phyloP scores from a whole-genome alignment of 2,888 invertebrate species.

The Anthophora plumipes region DNA sequence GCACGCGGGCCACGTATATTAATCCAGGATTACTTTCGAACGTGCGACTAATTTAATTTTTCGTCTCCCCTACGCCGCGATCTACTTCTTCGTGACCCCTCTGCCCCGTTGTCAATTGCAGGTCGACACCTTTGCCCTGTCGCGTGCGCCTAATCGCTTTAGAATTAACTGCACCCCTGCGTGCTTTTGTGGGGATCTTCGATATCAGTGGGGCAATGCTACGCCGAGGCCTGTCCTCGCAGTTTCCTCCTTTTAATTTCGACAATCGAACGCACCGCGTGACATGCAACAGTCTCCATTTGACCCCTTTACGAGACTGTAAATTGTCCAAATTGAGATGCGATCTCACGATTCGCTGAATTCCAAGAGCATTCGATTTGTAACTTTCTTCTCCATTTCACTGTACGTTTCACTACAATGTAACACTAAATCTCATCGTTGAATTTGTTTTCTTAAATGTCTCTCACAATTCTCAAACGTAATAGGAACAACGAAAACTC shows the following conservation, averaged over 20 bases:
- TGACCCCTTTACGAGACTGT: not conserved
- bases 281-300: constrained; percentile 29
- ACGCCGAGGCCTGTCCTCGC: constrained; percentile 4
- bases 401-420: not conserved
- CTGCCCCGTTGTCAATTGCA: constrained; percentile 81
- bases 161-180: constrained; percentile 79
- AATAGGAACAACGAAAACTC: no score
- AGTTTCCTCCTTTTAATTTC: constrained; percentile 33
- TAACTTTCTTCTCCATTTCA: not conserved
- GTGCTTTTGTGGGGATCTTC: constrained; percentile 59
- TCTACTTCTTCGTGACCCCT: constrained; percentile 59
- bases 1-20: constrained; percentile 41
- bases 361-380: not conserved
- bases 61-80: constrained; percentile 66
- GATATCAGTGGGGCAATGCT: constrained; percentile 51
- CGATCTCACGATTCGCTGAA: not conserved
- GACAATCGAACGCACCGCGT: constrained; percentile 21
- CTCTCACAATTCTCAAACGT: no score
- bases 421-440: no score
- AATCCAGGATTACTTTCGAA: constrained; percentile 61
- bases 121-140: constrained; percentile 82
- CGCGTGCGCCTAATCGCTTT: constrained; percentile 83
- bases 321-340: constrained; percentile 20
- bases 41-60: constrained; percentile 77
- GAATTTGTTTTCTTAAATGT: no score